These are phyloP conservation scores for Chrysodeixis includens DNA, from an alignment of 2,888 invertebrate genomes.

Conservation along the genomic window DNA sequence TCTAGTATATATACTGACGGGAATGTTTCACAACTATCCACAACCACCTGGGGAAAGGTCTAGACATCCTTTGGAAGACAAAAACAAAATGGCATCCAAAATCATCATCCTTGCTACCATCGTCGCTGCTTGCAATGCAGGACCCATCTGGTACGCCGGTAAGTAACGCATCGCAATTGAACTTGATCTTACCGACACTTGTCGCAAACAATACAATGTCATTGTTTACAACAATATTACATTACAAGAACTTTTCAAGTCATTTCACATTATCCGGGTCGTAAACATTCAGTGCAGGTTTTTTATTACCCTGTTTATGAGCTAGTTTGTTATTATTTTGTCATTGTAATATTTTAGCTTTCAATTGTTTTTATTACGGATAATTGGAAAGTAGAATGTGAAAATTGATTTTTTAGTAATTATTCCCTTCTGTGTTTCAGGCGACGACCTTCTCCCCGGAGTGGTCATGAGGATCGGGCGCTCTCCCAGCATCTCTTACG, in stretches of 20 bases:
- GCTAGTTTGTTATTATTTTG: background rate
- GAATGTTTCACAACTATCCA: conserved; percentile 80
- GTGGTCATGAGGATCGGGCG: conserved; percentile 70
- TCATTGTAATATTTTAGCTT: background rate
- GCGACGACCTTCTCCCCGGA: conserved; percentile 56
- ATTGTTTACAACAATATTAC: background rate
- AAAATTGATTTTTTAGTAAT: background rate
- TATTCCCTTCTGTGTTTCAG: conserved; percentile 27
- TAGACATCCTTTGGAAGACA: conserved; percentile 63
- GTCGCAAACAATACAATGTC: background rate
- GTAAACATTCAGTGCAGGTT: background rate
- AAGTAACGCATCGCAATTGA: conserved; percentile 43
- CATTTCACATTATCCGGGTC: background rate
- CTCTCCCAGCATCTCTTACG: conserved; percentile 78
- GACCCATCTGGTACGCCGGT: conserved; percentile 70
- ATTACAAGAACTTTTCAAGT: background rate
- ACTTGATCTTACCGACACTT: conserved; percentile 6
- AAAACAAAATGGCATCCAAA: conserved; percentile 75
- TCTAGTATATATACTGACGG: conserved; percentile 82
- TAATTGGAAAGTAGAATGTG: too few relatives aligned
- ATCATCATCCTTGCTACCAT: conserved; percentile 70
- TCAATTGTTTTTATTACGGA: too few relatives aligned
- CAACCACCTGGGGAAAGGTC: conserved; percentile 76
- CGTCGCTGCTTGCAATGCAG: conserved; percentile 70
- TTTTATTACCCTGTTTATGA: background rate